Percentiles rank a stretch among this genome's conserved stretches.
These are phyloP conservation scores for Chaetops frenatus DNA, from an alignment of 2,113 vertebrate species.

Conservation along the genomic window DNA sequence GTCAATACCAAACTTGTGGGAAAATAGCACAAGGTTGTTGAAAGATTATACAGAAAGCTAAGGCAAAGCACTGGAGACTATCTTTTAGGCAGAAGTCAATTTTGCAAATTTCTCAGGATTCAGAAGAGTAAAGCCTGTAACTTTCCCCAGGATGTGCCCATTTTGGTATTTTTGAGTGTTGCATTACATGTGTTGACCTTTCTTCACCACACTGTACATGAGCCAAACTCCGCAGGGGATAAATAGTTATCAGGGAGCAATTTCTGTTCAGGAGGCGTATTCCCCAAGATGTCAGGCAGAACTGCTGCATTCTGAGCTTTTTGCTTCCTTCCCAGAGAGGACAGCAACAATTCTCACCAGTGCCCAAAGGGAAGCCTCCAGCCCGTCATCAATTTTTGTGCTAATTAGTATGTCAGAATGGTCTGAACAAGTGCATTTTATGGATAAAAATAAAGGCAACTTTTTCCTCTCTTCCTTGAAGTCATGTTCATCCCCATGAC, in stretches of 20 bases:
- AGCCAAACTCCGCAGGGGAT: not conserved
- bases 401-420: not conserved
- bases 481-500: not conserved
- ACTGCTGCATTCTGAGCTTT: not conserved
- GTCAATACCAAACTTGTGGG: not conserved
- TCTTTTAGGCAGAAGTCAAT: not conserved
- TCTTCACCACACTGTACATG: not conserved
- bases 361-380: not conserved
- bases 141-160: not conserved
- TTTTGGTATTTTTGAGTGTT: not conserved
- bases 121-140: not conserved
- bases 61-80: not conserved
- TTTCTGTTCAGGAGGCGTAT: not conserved
- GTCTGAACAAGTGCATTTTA: not conserved
- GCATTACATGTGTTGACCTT: not conserved
- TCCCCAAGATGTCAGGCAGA: not conserved
- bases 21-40: not conserved
- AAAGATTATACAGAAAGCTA: not conserved
- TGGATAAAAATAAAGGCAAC: not conserved
- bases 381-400: not conserved
- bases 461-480: not conserved
- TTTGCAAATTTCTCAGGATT: not conserved
- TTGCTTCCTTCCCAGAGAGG: not conserved
- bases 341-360: not conserved
- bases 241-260: not conserved